Evolutionary conservation across 2,113 vertebrate genomes (phyloP), one percentile per base, ranked within the genome.

Genomic region (Zosterops borbonicus): DNA sequence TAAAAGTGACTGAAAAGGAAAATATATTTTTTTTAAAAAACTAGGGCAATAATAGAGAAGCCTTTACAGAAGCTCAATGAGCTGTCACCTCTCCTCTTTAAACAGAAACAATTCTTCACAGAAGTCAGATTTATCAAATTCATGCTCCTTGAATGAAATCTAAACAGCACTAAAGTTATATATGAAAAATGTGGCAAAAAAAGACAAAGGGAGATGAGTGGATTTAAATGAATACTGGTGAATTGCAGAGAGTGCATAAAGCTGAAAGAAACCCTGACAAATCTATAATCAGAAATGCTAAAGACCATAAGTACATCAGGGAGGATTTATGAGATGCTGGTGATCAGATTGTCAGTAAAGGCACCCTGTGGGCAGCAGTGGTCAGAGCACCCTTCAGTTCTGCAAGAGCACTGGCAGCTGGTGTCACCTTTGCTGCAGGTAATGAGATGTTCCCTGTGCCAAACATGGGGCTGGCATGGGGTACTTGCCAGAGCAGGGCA

Each of bases 331-430:
- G 77, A 64, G 77, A 31, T 28, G 23, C 11, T 2, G 1, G 25
- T 41, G 42, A 83, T 75, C 52, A 89, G 87, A 58, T 27, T 67
- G 76, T 63, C n/a, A 13, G 88, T 13, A 21, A 71, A 69, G 55
- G 21, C 2, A 2, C 35, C 9, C 4, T 2, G 33, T 0, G 4
- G 27, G 27, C 80, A 44, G 46, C 65, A 39, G 47, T 1, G 28
- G 16, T 63, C 42, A 8, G 39, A 9, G 53, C 67, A 63, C 47
- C 52, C 68, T 16, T 49, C 39, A 58, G 84, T 79, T 88, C 62
- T 23, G 28, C 75, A 35, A 6, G 49, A 47, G 79, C 69, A 4
- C 18, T 4, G 39, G 78, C 2, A 13, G 37, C 75, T 78, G 33
- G 2, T 2, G 55, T 25, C 53, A 41, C 37, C n/a, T 85, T 37